A percentile compares a stretch with the other conserved stretches of the same genome.
Evolutionary conservation across 2,888 invertebrate species (phyloP).

Genomic region (Prenolepis imparis): DNA sequence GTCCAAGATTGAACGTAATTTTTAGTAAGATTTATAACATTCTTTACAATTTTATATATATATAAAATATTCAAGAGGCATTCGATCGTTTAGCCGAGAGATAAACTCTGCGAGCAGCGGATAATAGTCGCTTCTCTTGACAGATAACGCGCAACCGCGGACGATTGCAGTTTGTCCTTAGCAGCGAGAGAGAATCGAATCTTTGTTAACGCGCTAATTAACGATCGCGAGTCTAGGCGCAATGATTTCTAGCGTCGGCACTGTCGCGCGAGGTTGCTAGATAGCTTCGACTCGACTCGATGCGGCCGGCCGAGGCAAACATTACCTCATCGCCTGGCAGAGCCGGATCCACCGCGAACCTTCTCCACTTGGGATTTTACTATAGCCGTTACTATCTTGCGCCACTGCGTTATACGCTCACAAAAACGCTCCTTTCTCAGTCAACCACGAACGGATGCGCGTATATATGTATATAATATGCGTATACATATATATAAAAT

Average conservation of each 20-base stretch:
- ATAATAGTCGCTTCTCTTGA: neutral
- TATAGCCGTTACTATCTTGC: slow-evolving; percentile 47
- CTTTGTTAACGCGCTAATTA: neutral
- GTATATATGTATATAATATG: neutral
- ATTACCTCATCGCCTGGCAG: slow-evolving; percentile 76
- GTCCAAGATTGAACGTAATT: neutral
- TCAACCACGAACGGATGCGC: slow-evolving; percentile 14
- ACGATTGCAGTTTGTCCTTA: neutral
- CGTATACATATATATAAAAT: neutral
- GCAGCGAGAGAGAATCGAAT: neutral
- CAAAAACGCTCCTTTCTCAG: slow-evolving; percentile 45
- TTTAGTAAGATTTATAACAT: no score
- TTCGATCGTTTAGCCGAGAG: neutral
- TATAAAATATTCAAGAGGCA: neutral
- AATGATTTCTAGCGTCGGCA: slow-evolving; percentile 15
- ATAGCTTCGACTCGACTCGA: slow-evolving; percentile 59
- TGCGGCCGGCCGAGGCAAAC: slow-evolving; percentile 67
- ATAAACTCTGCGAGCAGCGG: neutral
- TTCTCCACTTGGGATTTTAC: slow-evolving; percentile 72
- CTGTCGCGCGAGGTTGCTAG: slow-evolving; percentile 53
- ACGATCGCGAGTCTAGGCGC: neutral
- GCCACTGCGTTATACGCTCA: slow-evolving; percentile 31
- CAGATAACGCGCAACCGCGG: neutral
- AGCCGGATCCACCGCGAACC: slow-evolving; percentile 78
- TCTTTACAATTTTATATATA: neutral